Evolutionary conservation across 92 coral and sea anemone species (phyloP).

Genomic region (Heliopora coerulea): DNA sequence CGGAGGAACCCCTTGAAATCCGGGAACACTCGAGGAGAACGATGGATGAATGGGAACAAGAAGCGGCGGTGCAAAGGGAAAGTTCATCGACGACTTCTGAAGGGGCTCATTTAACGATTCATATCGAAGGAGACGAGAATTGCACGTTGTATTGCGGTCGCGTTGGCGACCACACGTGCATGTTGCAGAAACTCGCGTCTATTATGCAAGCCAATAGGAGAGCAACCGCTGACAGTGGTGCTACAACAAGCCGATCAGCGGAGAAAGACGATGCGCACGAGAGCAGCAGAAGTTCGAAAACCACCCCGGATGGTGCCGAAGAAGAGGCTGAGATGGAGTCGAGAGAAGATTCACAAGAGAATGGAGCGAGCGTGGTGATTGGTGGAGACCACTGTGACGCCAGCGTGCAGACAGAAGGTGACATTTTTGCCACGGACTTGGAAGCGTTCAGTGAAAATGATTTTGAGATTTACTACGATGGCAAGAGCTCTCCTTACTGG

Average conservation of each 20-base stretch:
- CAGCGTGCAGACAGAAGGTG: constrained; percentile 51
- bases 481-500: constrained; percentile 20
- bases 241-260: not conserved
- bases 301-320: not conserved
- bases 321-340: not conserved
- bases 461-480: constrained; percentile 42
- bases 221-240: constrained; percentile 2
- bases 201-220: constrained; percentile 31
- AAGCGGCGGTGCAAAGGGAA: not conserved
- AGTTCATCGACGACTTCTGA: not conserved
- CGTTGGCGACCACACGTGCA: constrained; percentile 34
- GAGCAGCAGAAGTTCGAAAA: not conserved
- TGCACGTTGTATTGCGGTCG: constrained; percentile 35
- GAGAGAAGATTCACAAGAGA: constrained; percentile 13
- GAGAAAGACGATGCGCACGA: not conserved
- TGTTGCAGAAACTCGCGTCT: constrained; percentile 30
- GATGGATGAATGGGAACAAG: constrained; percentile 15
- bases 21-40: constrained; percentile 16
- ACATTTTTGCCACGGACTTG: constrained; percentile 22
- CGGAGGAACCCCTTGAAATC: not conserved
- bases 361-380: constrained; percentile 38
- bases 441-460: constrained; percentile 36
- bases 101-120: constrained; percentile 30
- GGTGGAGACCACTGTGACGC: constrained; percentile 44
- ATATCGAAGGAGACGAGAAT: constrained; percentile 27